Evolutionary conservation across 1,140 invertebrate genomes (phyloP), one percentile per base, ranked within the genome.

Genomic region (Chionoecetes opilio): DNA sequence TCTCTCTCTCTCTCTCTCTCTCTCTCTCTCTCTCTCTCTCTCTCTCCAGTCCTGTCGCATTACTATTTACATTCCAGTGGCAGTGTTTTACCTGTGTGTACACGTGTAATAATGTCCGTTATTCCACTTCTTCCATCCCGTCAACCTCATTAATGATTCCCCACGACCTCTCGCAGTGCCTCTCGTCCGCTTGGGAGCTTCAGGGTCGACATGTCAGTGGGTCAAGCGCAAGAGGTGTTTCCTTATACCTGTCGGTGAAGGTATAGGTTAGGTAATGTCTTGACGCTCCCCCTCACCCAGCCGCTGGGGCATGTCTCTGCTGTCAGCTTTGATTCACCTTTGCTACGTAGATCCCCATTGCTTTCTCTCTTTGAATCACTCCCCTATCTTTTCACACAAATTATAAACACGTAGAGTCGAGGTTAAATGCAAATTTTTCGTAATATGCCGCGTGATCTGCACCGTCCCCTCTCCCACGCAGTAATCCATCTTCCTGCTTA

Each of bases 1-100:
- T 63, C 53, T 63, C 53, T 63, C 53, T 63, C 53, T 63, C 53
- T 63, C 53, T 63, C 53, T 63, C 53, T 63, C 53, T 63, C 53
- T 63, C 53, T 63, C 53, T 63, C 53, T 63, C 53, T 63, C 53
- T 63, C 53, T 63, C 53, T 63, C 53, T 63, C 53, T 63, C 53
- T 63, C 53, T 63, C 53, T 63, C 53, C 26, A 2, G 8, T 26
- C 21, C 53, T 9, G 2, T 63, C 17, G 17, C 21, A 26, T 63
- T 9, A 9, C 53, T 63, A 3, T 63, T n/a, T n/a, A n/a, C n/a
- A n/a, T n/a, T n/a, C n/a, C n/a, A n/a, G n/a, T n/a, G n/a, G n/a
- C n/a, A n/a, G n/a, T n/a, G n/a, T n/a, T n/a, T n/a, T n/a, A n/a
- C n/a, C 53, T 9, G 3, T 26, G 9, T 63, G 6, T 63, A 9